These are phyloP conservation scores for Caretta caretta DNA, from an alignment of 2,113 vertebrate genomes.

Conservation along the genomic window DNA sequence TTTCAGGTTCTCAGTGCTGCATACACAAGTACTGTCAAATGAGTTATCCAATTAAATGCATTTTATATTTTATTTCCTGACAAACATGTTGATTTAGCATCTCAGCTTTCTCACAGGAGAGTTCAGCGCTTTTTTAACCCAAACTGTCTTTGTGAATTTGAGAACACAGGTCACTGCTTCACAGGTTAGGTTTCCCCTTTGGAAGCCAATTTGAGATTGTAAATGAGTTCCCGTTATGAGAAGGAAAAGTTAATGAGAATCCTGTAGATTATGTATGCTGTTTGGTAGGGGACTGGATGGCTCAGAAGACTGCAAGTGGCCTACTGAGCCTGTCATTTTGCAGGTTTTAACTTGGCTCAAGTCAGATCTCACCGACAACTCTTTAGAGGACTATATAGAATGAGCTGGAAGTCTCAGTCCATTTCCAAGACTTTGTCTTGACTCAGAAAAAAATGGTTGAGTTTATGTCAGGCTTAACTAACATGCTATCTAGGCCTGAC, in stretches of 20 bases:
- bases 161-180: neutral
- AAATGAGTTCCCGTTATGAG: neutral
- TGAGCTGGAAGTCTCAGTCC: neutral
- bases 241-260: neutral
- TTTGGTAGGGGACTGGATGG: neutral
- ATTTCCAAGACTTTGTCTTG: neutral
- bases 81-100: neutral
- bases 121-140: neutral
- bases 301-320: neutral
- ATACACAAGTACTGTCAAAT: neutral
- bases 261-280: neutral
- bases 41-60: neutral
- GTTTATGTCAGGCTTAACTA: neutral
- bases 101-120: neutral
- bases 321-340: neutral
- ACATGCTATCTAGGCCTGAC: neutral
- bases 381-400: neutral
- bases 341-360: neutral
- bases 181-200: neutral
- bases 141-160: neutral
- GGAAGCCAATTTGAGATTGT: neutral
- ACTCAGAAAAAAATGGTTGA: neutral
- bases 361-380: neutral
- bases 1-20: neutral
- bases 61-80: neutral